Conservation (phyloP, 2,888 invertebrate genomes). For the Thymelicus lineola region DNA sequence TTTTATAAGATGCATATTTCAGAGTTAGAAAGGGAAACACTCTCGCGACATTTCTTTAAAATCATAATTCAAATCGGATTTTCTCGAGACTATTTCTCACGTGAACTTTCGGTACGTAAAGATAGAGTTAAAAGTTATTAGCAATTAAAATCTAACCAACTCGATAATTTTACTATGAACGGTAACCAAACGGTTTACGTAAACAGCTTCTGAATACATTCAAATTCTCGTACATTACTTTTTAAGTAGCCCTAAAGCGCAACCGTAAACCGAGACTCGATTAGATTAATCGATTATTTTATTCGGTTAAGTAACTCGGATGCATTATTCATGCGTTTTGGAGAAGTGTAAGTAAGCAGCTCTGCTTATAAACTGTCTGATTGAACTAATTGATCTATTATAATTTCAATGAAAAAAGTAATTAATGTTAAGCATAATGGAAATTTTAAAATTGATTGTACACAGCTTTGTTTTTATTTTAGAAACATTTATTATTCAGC, state of each 20-base stretch:
- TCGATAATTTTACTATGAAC: slow-evolving; percentile 11
- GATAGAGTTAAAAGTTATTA: slow-evolving; percentile 17
- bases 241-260: slow-evolving; percentile 36
- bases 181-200: slow-evolving; percentile 6
- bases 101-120: background rate
- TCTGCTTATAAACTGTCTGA: slow-evolving; percentile 5
- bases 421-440: background rate
- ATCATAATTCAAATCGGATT: slow-evolving; percentile 9
- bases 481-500: no score
- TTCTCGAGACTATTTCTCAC: slow-evolving; percentile 23
- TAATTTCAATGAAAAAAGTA: slow-evolving; percentile 35
- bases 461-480: no score
- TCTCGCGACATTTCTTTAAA: slow-evolving; percentile 10
- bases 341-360: slow-evolving; percentile 32
- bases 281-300: slow-evolving; percentile 48
- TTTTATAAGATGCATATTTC: background rate
- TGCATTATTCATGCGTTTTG: slow-evolving; percentile 44
- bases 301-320: slow-evolving; percentile 43
- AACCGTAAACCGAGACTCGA: slow-evolving; percentile 43
- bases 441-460: background rate
- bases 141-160: slow-evolving; percentile 18
- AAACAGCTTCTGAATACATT: slow-evolving; percentile 36
- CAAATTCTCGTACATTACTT: slow-evolving; percentile 30
- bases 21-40: no score
- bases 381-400: slow-evolving; percentile 13